Conservation (phyloP, 2,888 invertebrate species). For the Papilio gigon region DNA sequence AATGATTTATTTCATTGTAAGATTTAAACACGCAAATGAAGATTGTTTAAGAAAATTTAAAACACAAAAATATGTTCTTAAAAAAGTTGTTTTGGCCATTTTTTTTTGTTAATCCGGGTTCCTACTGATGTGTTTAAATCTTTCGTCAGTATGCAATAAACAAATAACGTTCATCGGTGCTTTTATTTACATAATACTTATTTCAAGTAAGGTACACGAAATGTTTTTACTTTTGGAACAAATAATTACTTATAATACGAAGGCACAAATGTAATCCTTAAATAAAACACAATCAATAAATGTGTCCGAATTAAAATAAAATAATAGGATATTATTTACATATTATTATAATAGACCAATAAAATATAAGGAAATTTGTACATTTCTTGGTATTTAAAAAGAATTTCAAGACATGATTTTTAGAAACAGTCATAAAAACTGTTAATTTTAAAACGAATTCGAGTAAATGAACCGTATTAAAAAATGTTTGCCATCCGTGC, state of each 20-base stretch:
- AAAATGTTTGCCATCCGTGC: neutral
- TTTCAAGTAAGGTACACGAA: constrained; percentile 70
- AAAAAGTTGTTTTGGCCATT: neutral
- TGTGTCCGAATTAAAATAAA: constrained; percentile 17
- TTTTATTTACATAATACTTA: constrained; percentile 75
- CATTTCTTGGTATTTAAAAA: too few relatives aligned
- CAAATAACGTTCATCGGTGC: constrained; percentile 61
- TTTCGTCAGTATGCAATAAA: constrained; percentile 56
- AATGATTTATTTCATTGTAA: constrained; percentile 55
- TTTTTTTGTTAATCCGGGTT: neutral
- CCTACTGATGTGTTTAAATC: neutral
- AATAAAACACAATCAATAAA: neutral
- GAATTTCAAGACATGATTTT: too few relatives aligned
- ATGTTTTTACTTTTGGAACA: constrained; percentile 42
- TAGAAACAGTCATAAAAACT: too few relatives aligned
- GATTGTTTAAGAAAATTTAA: neutral
- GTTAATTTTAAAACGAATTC: too few relatives aligned
- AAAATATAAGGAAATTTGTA: neutral
- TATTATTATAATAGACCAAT: neutral
- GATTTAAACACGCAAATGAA: neutral
- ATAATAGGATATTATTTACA: constrained; percentile 4
- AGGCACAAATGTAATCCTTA: constrained; percentile 30
- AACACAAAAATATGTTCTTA: neutral
- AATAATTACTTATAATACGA: constrained; percentile 38
- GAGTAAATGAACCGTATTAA: neutral